phyloP scores from a whole-genome alignment of 1,140 invertebrate species.

The Anthonomus grandis region DNA sequence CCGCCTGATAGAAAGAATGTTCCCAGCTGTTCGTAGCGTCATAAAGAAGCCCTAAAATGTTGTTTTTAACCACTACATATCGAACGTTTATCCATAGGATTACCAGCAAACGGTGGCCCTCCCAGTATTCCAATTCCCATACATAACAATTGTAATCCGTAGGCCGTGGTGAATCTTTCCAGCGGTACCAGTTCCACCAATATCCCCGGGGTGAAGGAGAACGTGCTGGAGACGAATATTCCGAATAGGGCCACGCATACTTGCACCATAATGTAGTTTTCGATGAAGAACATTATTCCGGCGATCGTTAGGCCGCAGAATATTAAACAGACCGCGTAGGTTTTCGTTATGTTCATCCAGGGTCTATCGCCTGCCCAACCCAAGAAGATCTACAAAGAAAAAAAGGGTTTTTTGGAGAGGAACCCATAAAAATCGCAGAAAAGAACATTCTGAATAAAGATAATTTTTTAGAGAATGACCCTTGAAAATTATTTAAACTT shows the following conservation, averaged over 20 bases:
- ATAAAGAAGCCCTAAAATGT: slow-evolving; percentile 62
- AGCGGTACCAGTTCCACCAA: slow-evolving; percentile 76
- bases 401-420: too few species aligned
- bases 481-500: too few species aligned
- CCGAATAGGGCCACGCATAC: slow-evolving; percentile 68
- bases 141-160: slow-evolving; percentile 80
- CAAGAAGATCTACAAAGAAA: slow-evolving; percentile 64
- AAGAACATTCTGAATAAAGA: too few species aligned
- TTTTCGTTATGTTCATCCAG: slow-evolving; percentile 80
- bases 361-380: slow-evolving; percentile 87
- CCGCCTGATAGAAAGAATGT: slow-evolving; percentile 70
- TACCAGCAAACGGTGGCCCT: slow-evolving; percentile 60
- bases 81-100: too few species aligned
- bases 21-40: slow-evolving; percentile 70
- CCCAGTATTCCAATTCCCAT: slow-evolving; percentile 70
- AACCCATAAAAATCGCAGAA: too few species aligned
- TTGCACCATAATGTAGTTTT: slow-evolving; percentile 59
- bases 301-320: slow-evolving; percentile 70
- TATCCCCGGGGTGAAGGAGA: slow-evolving; percentile 84
- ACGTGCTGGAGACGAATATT: slow-evolving; percentile 80
- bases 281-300: slow-evolving; percentile 66
- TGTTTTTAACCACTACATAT: neutral
- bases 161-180: slow-evolving; percentile 81
- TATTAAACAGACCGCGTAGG: slow-evolving; percentile 74
- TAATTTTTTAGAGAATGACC: too few species aligned